A percentile compares a stretch with the other conserved stretches of the same genome.
Conservation (phyloP, 2,797 vertebrate species). For the Falco novaeseelandiae region DNA sequence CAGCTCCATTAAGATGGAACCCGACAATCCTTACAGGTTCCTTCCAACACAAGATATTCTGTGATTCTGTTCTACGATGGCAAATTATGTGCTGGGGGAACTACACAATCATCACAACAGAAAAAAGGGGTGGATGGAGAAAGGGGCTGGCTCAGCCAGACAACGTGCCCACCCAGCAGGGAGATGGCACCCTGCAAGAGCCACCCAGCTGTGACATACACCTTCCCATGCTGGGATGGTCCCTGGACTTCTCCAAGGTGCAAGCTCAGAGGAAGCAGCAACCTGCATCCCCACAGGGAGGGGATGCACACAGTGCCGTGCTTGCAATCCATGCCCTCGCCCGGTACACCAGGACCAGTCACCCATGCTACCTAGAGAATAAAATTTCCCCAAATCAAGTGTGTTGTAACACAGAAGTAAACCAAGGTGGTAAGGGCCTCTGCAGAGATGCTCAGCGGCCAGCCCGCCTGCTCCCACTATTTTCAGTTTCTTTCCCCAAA, state of each 20-base stretch:
- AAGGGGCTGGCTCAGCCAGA: background rate
- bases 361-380: background rate
- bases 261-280: background rate
- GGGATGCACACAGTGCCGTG: rapidly evolving
- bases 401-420: rapidly evolving
- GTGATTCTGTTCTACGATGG: background rate
- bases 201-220: background rate
- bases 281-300: background rate
- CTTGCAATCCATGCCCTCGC: background rate
- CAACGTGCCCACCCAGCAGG: rapidly evolving
- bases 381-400: background rate
- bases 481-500: background rate
- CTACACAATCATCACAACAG: background rate
- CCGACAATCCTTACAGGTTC: background rate
- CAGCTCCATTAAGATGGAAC: background rate
- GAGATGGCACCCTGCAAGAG: background rate
- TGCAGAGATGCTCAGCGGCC: background rate
- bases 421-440: background rate
- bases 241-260: background rate
- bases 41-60: rapidly evolving
- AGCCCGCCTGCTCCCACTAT: rapidly evolving
- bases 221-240: background rate
- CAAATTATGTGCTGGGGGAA: background rate
- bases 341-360: rapidly evolving
- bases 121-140: background rate